Evolutionary conservation across 23 tunicate genomes (phyloP).

Genomic region (Ciona savignyi): DNA sequence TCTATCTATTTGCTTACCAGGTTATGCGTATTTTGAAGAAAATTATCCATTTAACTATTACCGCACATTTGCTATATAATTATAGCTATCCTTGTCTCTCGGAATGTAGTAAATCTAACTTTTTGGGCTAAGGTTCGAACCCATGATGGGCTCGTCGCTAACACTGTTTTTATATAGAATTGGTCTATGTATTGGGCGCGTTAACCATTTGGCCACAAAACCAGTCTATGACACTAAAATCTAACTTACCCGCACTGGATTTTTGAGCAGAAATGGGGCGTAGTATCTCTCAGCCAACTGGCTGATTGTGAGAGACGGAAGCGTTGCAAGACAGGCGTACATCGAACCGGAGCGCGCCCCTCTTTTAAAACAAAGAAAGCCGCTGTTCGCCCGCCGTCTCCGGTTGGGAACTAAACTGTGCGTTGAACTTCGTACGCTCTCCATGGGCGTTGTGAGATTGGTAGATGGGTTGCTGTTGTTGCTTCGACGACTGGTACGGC

Average conservation of each 20-base stretch:
- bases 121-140: no score
- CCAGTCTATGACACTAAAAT: no score
- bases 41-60: no score
- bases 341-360: background rate
- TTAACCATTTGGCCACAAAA: no score
- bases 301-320: conserved; percentile 53
- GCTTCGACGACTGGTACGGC: conserved; percentile 26
- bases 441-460: conserved; percentile 72
- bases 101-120: no score
- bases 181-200: no score
- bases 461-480: conserved; percentile 48
- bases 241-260: conserved; percentile 68
- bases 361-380: background rate
- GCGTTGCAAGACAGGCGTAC: conserved; percentile 31
- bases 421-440: conserved; percentile 86
- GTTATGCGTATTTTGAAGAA: no score
- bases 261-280: conserved; percentile 78
- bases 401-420: conserved; percentile 59
- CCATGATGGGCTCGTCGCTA: no score
- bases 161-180: no score
- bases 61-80: no score
- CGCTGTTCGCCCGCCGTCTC: conserved; percentile 9
- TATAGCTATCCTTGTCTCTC: no score
- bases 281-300: conserved; percentile 69
- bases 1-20: no score